Conservation (phyloP, 1,140 invertebrate species). For the Solenopsis invicta region DNA sequence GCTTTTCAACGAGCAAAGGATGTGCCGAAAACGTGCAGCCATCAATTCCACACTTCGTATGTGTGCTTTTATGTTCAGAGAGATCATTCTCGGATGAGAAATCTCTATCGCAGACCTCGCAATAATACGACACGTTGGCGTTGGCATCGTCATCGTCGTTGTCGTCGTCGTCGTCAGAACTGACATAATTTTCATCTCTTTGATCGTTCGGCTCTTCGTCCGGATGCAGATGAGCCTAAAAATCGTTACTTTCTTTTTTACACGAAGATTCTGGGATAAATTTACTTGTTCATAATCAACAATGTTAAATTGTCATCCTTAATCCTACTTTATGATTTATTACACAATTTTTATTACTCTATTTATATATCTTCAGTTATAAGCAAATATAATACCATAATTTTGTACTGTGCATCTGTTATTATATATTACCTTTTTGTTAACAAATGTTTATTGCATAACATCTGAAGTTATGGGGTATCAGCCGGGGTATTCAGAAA, state of each 20-base stretch:
- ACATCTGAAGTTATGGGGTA: constrained; percentile 50
- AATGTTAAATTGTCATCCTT: neutral
- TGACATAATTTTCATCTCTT: constrained; percentile 72
- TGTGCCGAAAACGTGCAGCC: constrained; percentile 94
- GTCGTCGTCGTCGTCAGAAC: constrained; percentile 63
- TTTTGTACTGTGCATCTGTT: constrained; percentile 8
- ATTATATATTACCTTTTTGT: constrained; percentile 28
- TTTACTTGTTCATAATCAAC: neutral
- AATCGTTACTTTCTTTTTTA: constrained; percentile 70
- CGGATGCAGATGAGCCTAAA: constrained; percentile 80
- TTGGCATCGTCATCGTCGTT: constrained; percentile 54
- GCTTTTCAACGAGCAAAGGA: constrained; percentile 92
- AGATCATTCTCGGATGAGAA: constrained; percentile 89
- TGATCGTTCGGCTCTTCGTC: constrained; percentile 75
- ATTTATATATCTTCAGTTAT: constrained; percentile 15
- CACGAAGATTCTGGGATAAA: neutral
- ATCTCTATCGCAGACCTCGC: constrained; percentile 92
- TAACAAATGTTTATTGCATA: constrained; percentile 13
- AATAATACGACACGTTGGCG: constrained; percentile 85
- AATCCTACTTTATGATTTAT: constrained; percentile 18
- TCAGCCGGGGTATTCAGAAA: constrained; percentile 74
- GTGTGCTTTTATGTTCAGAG: constrained; percentile 90
- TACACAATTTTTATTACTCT: constrained; percentile 7
- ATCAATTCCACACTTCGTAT: constrained; percentile 92
- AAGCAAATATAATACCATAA: constrained; percentile 34